Base-by-base conservation (phyloP, 2,797 vertebrate species). In the Cyprinella venusta region DNA sequence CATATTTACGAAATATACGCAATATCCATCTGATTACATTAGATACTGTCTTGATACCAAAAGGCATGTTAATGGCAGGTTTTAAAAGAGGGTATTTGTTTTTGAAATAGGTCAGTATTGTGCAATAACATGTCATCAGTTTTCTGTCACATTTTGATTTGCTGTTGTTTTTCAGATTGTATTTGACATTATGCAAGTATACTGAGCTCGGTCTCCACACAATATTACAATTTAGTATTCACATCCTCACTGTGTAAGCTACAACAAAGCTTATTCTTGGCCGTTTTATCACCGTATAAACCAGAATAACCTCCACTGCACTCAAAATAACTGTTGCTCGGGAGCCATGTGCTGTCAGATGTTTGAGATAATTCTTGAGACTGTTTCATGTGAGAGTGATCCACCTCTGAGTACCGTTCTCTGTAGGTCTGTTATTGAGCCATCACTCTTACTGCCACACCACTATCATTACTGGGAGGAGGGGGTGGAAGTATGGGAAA, bases 361-460 rank as follows among this genome's bases (percentile, higher is more conserved):
- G 79, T 69, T 82, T 81, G 10, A 79, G 50, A 12, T 76, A 61
- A 80, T 72, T 54, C 68, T 61, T 80, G 65, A 70, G 76, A 71
- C 61, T 65, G 81, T 79, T 74, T 81, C 65, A 82, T 86, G 82
- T 72, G 74, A 52, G 75, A 72, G 59, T 80, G 86, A 77, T 80
- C 75, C 33, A 69, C 74, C 16, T 63, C 16, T 42, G 77, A 69
- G 38, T 52, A n/a, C 72, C n/a, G 36, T 61, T 91, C 91, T 88
- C 90, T 90, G 91, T 84, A 86, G 91, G 89, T 88, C 90, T 76
- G 90, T 89, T 90, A 91, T 91, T 88, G 88, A 93, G 90, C 91
- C 86, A 86, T 92, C 92, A 88, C 86, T 94, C 91, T 88, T 80
- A 67, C 76, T 75, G 83, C 90, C 86, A 90, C 91, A 88, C 88